Base-by-base conservation (phyloP, 2,797 vertebrate species). In the Novumbra hubbsi region DNA sequence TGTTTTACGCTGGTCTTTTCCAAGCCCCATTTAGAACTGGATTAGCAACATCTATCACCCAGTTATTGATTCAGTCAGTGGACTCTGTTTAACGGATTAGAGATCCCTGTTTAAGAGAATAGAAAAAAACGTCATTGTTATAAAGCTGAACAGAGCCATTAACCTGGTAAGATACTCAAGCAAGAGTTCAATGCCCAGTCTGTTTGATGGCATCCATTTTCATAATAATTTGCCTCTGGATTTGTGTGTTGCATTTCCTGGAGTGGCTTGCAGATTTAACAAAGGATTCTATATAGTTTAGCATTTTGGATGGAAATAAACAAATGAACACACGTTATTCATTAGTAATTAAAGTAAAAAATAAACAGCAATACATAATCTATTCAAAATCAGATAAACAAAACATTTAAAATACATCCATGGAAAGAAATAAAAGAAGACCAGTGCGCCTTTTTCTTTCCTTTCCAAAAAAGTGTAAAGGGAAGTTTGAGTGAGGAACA, bases 191-290 rank as follows among this genome's bases (percentile, higher is more conserved):
- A 52, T 21, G 49, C 48, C 21, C 48, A 14, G 21, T 73, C 9
- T 65, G 34, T 60, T 68, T 74, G 49, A 52, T 55, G 49, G 24
- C 30, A 41, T 9, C 16, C 9, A 74, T 74, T 74, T 74, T 62
- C 66, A 62, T 63, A 74, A 74, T n/a, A 8, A 70, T 70, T 38
- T 75, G 34, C 73, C 73, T 75, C 27, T 73, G 24, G 19, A 52
- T 67, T 65, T 63, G 6, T 41, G 65, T 28, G 65, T 45, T 45
- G 9, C 57, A 21, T 68, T 74, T 70, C 67, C 74, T 52, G 57
- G 48, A 68, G 19, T 14, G 45, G 38, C 27, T 24, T 14, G 66
- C 21, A 34, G 66, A 60, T 11, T 17, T 67, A 34, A 9, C 65
- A 38, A 28, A 67, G 19, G n/a, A 30, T 15, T 67, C 11, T 21